Evolutionary conservation across 2,888 invertebrate genomes (phyloP).

Genomic region (Drosophila lutescens): DNA sequence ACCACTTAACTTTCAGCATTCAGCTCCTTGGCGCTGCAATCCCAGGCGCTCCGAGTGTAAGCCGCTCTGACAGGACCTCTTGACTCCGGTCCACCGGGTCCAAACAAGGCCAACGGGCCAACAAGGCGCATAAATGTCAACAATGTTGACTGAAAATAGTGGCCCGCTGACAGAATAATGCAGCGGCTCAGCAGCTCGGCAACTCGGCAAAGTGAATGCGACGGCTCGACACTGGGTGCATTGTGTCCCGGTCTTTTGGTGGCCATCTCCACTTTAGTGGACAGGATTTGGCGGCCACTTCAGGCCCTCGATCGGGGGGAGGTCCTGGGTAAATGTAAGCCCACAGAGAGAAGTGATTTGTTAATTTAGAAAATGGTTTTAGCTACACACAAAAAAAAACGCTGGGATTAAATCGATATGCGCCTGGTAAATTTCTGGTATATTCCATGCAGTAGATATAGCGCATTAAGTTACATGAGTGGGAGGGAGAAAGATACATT

Average conservation of each 20-base stretch:
- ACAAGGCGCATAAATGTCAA: constrained; percentile 72
- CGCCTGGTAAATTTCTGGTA: too few species aligned
- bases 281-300: not conserved
- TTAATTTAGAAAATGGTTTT: constrained; percentile 11
- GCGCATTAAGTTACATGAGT: too few species aligned
- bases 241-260: constrained; percentile 26
- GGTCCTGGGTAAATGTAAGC: not conserved
- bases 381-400: not conserved
- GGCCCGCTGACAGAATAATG: constrained; percentile 64
- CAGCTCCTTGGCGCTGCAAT: constrained; percentile 55
- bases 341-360: constrained; percentile 4
- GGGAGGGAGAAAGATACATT: too few species aligned
- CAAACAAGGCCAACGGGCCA: constrained; percentile 36
- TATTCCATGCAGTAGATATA: too few species aligned
- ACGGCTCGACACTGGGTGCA: constrained; percentile 27
- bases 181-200: constrained; percentile 32
- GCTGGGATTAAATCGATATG: too few species aligned
- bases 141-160: constrained; percentile 68
- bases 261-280: constrained; percentile 7
- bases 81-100: constrained; percentile 23
- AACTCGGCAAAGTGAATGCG: constrained; percentile 54
- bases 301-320: not conserved
- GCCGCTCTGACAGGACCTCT: constrained; percentile 41
- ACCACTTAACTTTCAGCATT: constrained; percentile 57
- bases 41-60: constrained; percentile 35